Conservation (phyloP, 1,140 invertebrate genomes). For the Drosophila willistoni region DNA sequence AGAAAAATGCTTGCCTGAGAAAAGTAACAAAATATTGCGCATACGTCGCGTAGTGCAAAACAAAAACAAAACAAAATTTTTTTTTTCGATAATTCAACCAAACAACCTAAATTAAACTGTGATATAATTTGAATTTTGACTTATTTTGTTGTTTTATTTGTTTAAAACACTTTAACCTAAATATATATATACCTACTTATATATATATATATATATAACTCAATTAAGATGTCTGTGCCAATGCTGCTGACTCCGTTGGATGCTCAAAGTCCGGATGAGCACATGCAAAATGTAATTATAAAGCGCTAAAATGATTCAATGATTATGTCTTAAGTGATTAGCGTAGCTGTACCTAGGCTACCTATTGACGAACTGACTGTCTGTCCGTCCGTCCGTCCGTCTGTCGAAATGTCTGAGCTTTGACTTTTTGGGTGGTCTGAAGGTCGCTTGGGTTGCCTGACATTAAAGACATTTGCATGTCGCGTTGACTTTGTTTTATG, state of each 20-base stretch:
- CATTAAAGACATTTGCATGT: slow-evolving; percentile 42
- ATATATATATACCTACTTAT: too few species aligned
- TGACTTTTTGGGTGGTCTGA: slow-evolving; percentile 58
- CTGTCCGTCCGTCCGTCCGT: neutral
- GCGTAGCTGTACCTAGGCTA: too few species aligned
- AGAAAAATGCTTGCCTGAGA: slow-evolving; percentile 65
- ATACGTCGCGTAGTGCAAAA: slow-evolving; percentile 67
- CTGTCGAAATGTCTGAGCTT: slow-evolving; percentile 25
- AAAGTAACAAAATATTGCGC: slow-evolving; percentile 47
- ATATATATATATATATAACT: neutral
- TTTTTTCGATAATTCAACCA: slow-evolving; percentile 2
- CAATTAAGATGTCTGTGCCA: slow-evolving; percentile 59
- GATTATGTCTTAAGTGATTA: neutral
- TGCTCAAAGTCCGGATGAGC: slow-evolving; percentile 56
- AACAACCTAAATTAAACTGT: slow-evolving; percentile 50
- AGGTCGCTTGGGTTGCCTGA: slow-evolving; percentile 51
- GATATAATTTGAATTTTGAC: slow-evolving; percentile 57
- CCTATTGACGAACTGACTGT: neutral
- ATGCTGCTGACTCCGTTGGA: slow-evolving; percentile 68
- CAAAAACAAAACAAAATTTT: slow-evolving; percentile 3
- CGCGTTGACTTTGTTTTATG: slow-evolving; percentile 31
- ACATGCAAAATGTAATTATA: slow-evolving; percentile 75
- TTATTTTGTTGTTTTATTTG: too few species aligned
- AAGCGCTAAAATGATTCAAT: too few species aligned
- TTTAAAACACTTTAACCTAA: too few species aligned